Evolutionary conservation across 2,888 invertebrate species (phyloP).

Genomic region (Schizotus pectinicornis): DNA sequence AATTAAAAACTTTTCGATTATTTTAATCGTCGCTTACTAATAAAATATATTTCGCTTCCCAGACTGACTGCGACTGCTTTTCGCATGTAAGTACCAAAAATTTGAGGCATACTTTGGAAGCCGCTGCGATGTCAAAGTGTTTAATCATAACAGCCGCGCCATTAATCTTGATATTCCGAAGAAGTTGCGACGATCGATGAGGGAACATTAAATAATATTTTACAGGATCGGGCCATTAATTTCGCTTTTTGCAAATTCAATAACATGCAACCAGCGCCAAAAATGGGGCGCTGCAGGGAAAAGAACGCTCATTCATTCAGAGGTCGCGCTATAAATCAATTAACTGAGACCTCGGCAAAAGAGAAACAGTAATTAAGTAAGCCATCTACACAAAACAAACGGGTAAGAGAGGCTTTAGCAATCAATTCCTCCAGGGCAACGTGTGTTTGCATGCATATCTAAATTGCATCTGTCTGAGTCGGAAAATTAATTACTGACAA

Average conservation of each 20-base stretch:
- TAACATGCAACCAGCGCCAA: conserved; percentile 10
- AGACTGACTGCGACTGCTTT: conserved; percentile 8
- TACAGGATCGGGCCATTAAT: conserved; percentile 23
- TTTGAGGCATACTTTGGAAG: conserved; percentile 5
- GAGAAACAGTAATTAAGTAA: no score
- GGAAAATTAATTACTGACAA: no score
- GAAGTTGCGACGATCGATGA: conserved; percentile 18
- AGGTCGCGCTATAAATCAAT: not conserved
- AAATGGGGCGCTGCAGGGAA: conserved; percentile 8
- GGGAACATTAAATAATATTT: conserved; percentile 29
- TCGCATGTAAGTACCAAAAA: conserved; percentile 1
- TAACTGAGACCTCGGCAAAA: no score
- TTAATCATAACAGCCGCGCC: conserved; percentile 21
- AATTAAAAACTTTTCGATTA: conserved; percentile 36
- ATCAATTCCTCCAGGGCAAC: no score
- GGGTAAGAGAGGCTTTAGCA: no score
- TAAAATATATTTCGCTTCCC: conserved; percentile 26
- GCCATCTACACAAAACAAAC: no score
- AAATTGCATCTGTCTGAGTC: no score
- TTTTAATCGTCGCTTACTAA: conserved; percentile 33
- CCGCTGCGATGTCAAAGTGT: conserved; percentile 20
- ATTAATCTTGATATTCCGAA: conserved; percentile 27
- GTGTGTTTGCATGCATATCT: no score
- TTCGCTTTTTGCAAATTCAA: conserved; percentile 2
- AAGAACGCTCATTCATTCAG: not conserved